Conservation (phyloP, 2,113 vertebrate genomes). For the Motacilla alba region DNA sequence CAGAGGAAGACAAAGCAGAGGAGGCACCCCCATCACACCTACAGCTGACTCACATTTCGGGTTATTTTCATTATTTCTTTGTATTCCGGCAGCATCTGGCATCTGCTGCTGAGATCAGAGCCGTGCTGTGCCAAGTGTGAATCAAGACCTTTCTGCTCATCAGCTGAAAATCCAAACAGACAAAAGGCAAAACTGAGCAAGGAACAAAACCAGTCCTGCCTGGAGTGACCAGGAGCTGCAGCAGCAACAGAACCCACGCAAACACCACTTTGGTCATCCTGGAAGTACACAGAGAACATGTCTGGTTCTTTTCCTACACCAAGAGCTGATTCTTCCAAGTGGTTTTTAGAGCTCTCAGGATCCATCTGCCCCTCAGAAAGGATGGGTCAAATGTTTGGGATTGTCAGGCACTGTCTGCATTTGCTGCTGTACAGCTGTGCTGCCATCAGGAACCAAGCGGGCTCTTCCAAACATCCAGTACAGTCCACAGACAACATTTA, state of each 20-base stretch:
- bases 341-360: not conserved
- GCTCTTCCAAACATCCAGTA: not conserved
- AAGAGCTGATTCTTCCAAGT: not conserved
- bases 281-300: not conserved
- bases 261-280: accelerated
- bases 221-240: not conserved
- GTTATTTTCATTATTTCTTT: conserved; percentile 29
- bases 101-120: conserved; percentile 50
- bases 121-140: not conserved
- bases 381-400: not conserved
- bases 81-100: conserved; percentile 35
- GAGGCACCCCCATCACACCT: conserved; percentile 37
- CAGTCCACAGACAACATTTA: not conserved
- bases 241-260: not conserved
- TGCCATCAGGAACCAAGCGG: not conserved
- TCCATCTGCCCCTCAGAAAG: not conserved
- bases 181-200: not conserved
- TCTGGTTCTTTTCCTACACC: not conserved
- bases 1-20: conserved; percentile 13
- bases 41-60: conserved; percentile 33
- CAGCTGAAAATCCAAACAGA: conserved; percentile 22
- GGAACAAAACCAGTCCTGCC: not conserved
- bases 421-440: not conserved
- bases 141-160: conserved; percentile 22
- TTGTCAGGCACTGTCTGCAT: not conserved